phyloP scores from a whole-genome alignment of 1,140 invertebrate species.

The Leptoteleia sp. region DNA sequence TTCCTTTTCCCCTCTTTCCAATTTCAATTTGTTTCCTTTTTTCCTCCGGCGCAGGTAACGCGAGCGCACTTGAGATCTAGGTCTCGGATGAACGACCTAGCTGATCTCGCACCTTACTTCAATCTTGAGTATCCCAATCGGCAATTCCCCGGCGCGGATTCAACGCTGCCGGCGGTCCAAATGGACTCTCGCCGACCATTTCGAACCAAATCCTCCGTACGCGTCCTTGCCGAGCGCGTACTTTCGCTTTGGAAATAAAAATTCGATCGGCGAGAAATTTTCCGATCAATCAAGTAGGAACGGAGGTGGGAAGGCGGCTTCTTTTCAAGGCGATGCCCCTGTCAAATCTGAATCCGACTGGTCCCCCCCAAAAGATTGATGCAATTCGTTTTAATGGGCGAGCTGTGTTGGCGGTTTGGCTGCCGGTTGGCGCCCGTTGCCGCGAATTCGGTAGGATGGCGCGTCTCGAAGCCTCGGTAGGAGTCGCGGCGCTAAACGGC shows the following conservation, averaged over 20 bases:
- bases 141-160: too few relatives aligned
- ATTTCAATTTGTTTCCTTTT: constrained; percentile 63
- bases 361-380: constrained; percentile 6
- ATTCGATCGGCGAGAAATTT: neutral
- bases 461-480: constrained; percentile 57
- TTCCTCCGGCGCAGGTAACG: constrained; percentile 25
- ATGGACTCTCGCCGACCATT: too few relatives aligned
- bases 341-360: neutral
- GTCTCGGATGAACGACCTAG: constrained; percentile 58
- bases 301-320: neutral
- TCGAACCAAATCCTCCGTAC: too few relatives aligned
- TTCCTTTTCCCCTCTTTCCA: too few relatives aligned
- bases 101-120: too few relatives aligned
- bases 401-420: constrained; percentile 7
- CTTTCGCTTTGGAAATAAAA: neutral
- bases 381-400: constrained; percentile 24
- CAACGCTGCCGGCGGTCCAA: too few relatives aligned
- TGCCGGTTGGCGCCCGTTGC: constrained; percentile 43
- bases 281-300: constrained; percentile 12
- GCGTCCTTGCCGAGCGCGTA: too few relatives aligned
- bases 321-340: constrained; percentile 2
- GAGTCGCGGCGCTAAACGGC: constrained; percentile 61
- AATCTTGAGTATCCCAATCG: too few relatives aligned
- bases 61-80: constrained; percentile 45
- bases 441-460: constrained; percentile 69